Conservation (phyloP, 92 coral and sea anemone genomes). For the Phenganax subtilis region DNA sequence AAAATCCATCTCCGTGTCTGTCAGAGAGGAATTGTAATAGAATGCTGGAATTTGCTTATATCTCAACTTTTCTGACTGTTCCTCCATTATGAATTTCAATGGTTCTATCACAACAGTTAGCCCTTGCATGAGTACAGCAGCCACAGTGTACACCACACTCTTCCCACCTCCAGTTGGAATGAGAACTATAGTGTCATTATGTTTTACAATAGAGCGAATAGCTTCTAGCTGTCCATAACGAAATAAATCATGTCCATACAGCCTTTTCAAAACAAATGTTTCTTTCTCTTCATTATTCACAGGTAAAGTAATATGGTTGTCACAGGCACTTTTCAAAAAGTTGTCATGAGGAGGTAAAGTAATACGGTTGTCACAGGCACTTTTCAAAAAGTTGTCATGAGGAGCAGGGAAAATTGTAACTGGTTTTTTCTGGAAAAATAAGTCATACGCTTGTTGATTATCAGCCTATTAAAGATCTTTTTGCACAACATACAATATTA, state of each 20-base stretch:
- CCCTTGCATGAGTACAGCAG: conserved; percentile 30
- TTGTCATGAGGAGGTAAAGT: neutral
- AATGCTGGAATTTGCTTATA: conserved; percentile 48
- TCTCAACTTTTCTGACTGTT: conserved; percentile 41
- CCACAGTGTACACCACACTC: conserved; percentile 27
- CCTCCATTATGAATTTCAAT: conserved; percentile 50
- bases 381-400: neutral
- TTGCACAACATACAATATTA: no score
- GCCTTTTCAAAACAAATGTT: neutral
- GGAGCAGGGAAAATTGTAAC: conserved; percentile 13
- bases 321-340: neutral
- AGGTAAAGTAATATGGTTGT: neutral
- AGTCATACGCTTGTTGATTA: no score
- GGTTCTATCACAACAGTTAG: conserved; percentile 44
- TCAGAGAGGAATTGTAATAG: conserved; percentile 46
- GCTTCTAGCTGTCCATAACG: conserved; percentile 24
- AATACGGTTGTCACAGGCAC: neutral
- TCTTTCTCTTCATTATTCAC: conserved; percentile 4
- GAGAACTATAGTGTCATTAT: conserved; percentile 13
- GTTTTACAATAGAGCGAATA: neutral
- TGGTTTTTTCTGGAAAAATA: neutral
- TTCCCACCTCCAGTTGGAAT: conserved; percentile 31
- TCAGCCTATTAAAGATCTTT: no score
- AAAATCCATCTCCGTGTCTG: conserved; percentile 50
- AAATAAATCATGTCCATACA: conserved; percentile 2